phyloP scores from a whole-genome alignment of 2,113 vertebrate genomes.

The Lycaon pictus region DNA sequence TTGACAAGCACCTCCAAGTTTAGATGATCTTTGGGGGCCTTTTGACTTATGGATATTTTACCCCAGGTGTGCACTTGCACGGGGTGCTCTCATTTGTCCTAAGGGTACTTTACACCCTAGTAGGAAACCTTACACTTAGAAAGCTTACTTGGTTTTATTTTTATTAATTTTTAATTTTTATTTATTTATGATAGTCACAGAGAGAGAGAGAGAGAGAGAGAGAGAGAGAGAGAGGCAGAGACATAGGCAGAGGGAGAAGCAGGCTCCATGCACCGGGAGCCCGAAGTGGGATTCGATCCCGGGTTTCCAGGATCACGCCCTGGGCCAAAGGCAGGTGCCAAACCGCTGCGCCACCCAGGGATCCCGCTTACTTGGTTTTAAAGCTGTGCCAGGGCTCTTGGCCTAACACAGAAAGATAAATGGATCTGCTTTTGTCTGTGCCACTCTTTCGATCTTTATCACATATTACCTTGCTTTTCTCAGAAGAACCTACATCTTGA shows the following conservation, averaged over 20 bases:
- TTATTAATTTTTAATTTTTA: too few species aligned
- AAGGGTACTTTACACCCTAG: not conserved
- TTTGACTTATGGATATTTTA: not conserved
- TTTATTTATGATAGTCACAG: too few species aligned
- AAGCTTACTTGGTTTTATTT: not conserved
- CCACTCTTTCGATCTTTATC: not conserved
- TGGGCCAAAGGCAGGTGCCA: too few species aligned
- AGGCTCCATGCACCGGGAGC: too few species aligned
- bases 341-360: too few species aligned
- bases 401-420: not conserved
- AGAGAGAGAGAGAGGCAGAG: too few species aligned
- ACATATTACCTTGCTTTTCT: not conserved
- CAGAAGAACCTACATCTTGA: not conserved
- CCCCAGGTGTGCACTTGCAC: not conserved
- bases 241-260: too few species aligned
- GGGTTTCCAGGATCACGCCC: too few species aligned
- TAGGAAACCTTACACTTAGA: not conserved
- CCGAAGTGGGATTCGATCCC: too few species aligned
- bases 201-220: too few species aligned
- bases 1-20: not conserved
- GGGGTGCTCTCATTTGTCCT: not conserved
- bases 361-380: not conserved
- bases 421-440: not conserved
- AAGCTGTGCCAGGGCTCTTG: not conserved
- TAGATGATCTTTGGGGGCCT: not conserved